phyloP scores from a whole-genome alignment of 2,797 vertebrate genomes.

The Acanthopagrus latus region DNA sequence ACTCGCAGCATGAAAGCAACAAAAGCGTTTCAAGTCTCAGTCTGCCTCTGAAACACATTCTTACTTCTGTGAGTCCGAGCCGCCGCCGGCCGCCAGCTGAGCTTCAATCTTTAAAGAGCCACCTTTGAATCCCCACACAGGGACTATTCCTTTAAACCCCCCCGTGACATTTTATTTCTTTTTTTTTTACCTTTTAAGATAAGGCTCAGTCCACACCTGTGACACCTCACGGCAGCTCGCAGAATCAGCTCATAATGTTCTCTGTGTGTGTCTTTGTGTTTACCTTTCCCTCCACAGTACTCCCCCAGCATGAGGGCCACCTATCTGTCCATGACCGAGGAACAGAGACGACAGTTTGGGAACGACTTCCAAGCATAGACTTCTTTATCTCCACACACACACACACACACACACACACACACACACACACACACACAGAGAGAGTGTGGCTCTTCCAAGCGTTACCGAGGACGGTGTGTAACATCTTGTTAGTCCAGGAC shows the following conservation, averaged over 20 bases:
- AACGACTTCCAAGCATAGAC: conserved; percentile 89
- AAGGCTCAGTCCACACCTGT: background rate
- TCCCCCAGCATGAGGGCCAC: conserved; percentile 98
- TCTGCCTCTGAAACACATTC: background rate
- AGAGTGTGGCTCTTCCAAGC: conserved; percentile 18
- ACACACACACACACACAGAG: background rate
- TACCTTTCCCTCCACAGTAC: conserved; percentile 84
- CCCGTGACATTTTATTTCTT: conserved; percentile 1
- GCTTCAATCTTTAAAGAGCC: background rate
- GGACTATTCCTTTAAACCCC: conserved; percentile 36
- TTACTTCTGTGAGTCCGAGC: background rate
- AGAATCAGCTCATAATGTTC: conserved; percentile 15
- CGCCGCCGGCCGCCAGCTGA: background rate
- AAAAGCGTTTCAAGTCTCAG: background rate
- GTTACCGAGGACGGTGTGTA: conserved; percentile 33
- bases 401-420: conserved; percentile 1
- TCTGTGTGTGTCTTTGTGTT: conserved; percentile 51
- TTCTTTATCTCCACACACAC: conserved; percentile 24
- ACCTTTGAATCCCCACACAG: background rate
- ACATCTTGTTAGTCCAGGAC: conserved; percentile 25
- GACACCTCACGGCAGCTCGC: background rate
- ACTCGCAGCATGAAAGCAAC: background rate
- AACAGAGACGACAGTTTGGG: conserved; percentile 88
- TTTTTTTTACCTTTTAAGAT: background rate
- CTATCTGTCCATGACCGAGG: conserved; percentile 94